phyloP scores from a whole-genome alignment of 2,113 vertebrate species.

The Trachemys scripta region DNA sequence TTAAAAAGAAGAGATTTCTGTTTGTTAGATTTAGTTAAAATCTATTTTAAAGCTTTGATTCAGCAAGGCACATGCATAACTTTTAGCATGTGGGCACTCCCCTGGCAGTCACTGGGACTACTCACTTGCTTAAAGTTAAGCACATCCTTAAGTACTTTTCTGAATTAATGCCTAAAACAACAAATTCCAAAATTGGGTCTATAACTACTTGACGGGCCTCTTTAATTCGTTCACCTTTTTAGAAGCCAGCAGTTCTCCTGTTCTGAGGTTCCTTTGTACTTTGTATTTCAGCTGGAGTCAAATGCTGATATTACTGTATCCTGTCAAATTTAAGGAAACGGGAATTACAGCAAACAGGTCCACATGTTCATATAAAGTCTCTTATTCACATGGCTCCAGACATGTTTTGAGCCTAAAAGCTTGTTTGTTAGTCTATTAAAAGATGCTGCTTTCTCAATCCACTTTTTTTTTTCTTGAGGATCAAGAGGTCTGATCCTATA shows the following conservation, averaged over 20 bases:
- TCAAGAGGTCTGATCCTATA: not conserved
- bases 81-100: constrained; percentile 34
- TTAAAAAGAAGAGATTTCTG: not conserved
- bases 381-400: constrained; percentile 9
- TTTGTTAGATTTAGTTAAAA: not conserved
- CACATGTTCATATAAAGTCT: constrained; percentile 7
- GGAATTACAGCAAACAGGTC: not conserved
- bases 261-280: not conserved
- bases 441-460: not conserved
- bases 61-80: constrained; percentile 10
- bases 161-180: constrained; percentile 53
- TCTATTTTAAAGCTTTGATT: not conserved
- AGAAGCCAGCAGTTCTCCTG: constrained; percentile 50
- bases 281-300: not conserved
- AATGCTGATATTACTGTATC: not conserved
- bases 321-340: rapidly evolving
- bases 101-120: not conserved
- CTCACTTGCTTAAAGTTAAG: not conserved
- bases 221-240: constrained; percentile 23
- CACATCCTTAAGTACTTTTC: constrained; percentile 49
- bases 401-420: not conserved
- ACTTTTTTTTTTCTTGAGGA: not conserved
- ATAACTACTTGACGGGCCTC: constrained; percentile 43
- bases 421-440: not conserved
- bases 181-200: constrained; percentile 13